A percentile compares a stretch with the other conserved stretches of the same genome.
Conservation (phyloP, 2,113 vertebrate genomes). For the Clarias gariepinus region DNA sequence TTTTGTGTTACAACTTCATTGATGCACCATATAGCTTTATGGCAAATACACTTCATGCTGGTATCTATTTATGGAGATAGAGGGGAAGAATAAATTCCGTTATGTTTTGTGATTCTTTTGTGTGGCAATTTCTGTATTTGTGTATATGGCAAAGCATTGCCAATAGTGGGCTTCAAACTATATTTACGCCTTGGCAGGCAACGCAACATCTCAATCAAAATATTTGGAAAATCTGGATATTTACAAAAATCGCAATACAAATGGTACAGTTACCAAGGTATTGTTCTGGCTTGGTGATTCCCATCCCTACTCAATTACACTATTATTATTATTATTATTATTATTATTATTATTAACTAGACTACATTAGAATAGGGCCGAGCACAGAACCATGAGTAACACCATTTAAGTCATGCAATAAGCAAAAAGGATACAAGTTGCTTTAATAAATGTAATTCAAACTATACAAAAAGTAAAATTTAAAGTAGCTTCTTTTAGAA, state of each 20-base stretch:
- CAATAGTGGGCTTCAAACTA: too few species aligned
- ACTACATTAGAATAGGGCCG: not conserved
- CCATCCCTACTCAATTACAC: not conserved
- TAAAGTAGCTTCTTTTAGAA: not conserved
- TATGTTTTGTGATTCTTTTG: too few species aligned
- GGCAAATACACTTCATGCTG: not conserved
- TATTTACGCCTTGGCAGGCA: too few species aligned
- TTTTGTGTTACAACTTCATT: not conserved
- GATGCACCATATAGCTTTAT: not conserved
- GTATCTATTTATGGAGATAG: too few species aligned
- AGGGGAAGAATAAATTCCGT: too few species aligned
- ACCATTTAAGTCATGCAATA: not conserved
- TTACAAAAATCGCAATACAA: too few species aligned
- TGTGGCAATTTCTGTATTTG: too few species aligned
- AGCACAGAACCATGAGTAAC: constrained; percentile 14
- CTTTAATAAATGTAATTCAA: not conserved
- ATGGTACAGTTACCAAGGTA: too few species aligned
- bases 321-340: not conserved
- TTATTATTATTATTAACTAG: not conserved
- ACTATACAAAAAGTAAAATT: not conserved
- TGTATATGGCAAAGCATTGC: too few species aligned
- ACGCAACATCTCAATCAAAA: too few species aligned
- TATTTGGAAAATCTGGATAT: too few species aligned
- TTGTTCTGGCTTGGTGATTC: too few species aligned
- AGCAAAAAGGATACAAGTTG: not conserved